Conservation (phyloP, 2,113 vertebrate genomes). For the Phaethornis superciliosus region DNA sequence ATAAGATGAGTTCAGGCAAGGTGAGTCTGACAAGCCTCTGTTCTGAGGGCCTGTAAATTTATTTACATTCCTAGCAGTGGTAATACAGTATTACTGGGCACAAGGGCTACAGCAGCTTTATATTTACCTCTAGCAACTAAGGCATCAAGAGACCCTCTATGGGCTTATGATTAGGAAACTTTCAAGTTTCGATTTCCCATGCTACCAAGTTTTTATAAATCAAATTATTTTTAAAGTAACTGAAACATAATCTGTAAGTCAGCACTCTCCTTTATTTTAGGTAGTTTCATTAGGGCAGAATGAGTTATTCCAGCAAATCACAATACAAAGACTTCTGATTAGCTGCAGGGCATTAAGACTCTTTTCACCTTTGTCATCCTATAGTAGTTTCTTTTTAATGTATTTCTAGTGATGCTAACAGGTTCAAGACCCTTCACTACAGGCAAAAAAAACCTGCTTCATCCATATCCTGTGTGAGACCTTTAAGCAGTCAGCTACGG, state of each 20-base stretch:
- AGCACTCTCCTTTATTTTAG: neutral
- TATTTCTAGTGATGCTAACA: neutral
- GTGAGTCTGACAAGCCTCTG: neutral
- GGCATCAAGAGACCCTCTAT: neutral
- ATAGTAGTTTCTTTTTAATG: neutral
- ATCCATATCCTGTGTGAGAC: neutral
- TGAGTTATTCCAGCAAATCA: neutral
- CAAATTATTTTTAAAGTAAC: neutral
- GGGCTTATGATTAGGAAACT: neutral
- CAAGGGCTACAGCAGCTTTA: neutral
- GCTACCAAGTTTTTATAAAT: neutral
- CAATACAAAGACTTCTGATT: neutral
- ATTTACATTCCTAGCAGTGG: fast-evolving
- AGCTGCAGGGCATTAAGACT: neutral
- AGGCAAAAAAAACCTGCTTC: neutral
- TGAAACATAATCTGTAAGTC: neutral
- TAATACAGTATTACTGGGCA: neutral
- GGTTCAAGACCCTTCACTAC: neutral
- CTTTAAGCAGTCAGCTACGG: neutral
- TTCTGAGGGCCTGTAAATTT: neutral
- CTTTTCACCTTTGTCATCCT: neutral
- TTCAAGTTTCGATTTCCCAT: neutral
- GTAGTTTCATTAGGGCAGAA: neutral
- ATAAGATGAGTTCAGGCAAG: neutral
- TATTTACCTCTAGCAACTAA: neutral